A percentile compares a stretch with the other conserved stretches of the same genome.
Evolutionary conservation across 2,797 vertebrate species (phyloP).

Genomic region (Coracias cyanogaster): DNA sequence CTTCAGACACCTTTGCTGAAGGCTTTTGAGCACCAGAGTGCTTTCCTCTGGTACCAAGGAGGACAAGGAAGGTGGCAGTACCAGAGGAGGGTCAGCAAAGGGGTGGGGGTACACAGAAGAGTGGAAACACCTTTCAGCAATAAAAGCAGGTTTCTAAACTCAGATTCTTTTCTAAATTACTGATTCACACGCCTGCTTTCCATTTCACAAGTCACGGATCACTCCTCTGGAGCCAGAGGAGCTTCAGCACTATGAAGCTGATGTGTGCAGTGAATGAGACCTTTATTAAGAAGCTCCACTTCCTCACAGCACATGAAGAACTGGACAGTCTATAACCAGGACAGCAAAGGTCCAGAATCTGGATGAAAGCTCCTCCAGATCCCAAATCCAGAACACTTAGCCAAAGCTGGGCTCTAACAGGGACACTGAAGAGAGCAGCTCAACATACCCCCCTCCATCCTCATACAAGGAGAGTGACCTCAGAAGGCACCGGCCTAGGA

Average conservation of each 20-base stretch:
- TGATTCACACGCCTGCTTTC: not conserved
- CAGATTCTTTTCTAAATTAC: not conserved
- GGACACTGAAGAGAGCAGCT: not conserved
- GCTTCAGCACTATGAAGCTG: not conserved
- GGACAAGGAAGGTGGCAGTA: not conserved
- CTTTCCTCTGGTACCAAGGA: not conserved
- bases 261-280: not conserved
- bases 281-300: not conserved
- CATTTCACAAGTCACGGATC: not conserved
- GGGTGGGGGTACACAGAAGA: not conserved
- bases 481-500: not conserved
- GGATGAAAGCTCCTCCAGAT: not conserved
- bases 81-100: not conserved
- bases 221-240: not conserved
- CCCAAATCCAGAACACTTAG: not conserved
- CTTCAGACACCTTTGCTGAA: not conserved
- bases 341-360: not conserved
- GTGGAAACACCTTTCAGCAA: not conserved
- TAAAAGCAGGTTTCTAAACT: not conserved
- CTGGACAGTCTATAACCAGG: not conserved
- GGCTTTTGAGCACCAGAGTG: not conserved
- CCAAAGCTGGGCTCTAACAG: not conserved
- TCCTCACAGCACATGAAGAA: rapidly evolving
- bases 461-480: not conserved
- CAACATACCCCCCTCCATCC: not conserved